Evolutionary conservation across 2,113 vertebrate species (phyloP), one percentile per base, ranked within the genome.

Genomic region (Sisor rabdophorus): DNA sequence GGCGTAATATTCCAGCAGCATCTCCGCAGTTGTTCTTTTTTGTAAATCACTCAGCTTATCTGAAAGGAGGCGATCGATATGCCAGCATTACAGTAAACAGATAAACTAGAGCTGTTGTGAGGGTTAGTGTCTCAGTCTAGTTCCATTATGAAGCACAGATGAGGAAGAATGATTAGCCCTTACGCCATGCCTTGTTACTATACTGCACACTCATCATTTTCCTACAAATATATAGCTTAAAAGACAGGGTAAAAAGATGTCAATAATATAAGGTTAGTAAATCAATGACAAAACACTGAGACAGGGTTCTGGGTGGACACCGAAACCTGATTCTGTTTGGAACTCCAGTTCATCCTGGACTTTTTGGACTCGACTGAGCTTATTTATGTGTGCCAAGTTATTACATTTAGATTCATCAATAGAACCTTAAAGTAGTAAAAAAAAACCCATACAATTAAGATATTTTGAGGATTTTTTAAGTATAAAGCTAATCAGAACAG

Each of bases 31-130:
- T 87, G 88, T 88, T 85, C 85, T 87, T 89, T 88, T 90, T 91
- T 86, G 87, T 89, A 90, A 90, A 90, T 92, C 88, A 88, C 89
- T 90, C 89, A 77, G 86, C 89, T 91, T 88, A 90, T 91, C 89
- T 90, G 84, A 85, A 84, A 79, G 87, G 89, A 90, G 87, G 73
- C 86, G 87, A 91, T 92, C 90, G 86, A 92, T 92, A 88, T 71
- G 40, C 80, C 85, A 87, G 87, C 88, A 87, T 88, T 87, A 86
- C 88, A 86, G 89, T 91, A 92, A 89, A 91, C 89, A 90, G 90
- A 93, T 91, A 91, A 91, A 87, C 87, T 86, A 83, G 87, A 84
- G 76, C 52, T 80, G 86, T 85, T 86, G 85, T 76, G 81, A 83
- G 84, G 84, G 83, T 80, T 74, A 76, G 87, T 24, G 72, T 84